phyloP scores from a whole-genome alignment of 1,140 invertebrate species.

The Piezodorus guildinii region DNA sequence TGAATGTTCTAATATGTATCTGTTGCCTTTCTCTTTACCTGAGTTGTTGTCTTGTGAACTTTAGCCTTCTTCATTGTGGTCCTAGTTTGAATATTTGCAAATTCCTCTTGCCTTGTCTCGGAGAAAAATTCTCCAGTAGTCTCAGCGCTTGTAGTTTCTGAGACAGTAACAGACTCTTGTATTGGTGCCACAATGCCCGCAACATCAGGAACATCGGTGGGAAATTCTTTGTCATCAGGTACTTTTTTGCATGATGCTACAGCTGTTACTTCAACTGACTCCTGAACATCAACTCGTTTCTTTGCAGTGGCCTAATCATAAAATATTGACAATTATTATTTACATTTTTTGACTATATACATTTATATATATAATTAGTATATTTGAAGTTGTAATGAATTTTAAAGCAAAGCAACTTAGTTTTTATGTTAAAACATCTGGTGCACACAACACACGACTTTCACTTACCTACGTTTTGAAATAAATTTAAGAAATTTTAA shows the following conservation, averaged over 20 bases:
- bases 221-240: slow-evolving; percentile 37
- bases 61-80: slow-evolving; percentile 27
- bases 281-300: slow-evolving; percentile 33
- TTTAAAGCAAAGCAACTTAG: no score
- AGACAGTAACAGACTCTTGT: slow-evolving; percentile 35
- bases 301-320: slow-evolving; percentile 24
- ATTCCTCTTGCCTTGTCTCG: slow-evolving; percentile 21
- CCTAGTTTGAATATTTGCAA: slow-evolving; percentile 23
- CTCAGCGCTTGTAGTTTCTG: slow-evolving; percentile 36
- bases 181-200: slow-evolving; percentile 23
- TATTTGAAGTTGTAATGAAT: no score
- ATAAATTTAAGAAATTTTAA: no score
- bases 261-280: slow-evolving; percentile 44
- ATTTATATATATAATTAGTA: no score
- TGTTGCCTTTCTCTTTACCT: slow-evolving; percentile 30
- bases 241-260: slow-evolving; percentile 49
- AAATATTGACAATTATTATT: neutral
- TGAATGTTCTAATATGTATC: no score
- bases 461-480: no score
- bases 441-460: no score
- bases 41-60: slow-evolving; percentile 34
- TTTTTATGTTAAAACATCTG: no score
- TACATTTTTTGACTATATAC: no score
- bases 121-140: slow-evolving; percentile 18
- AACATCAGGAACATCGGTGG: slow-evolving; percentile 32